Base-by-base conservation (phyloP, 1,140 invertebrate species). In the Apocrypta bakeri region DNA sequence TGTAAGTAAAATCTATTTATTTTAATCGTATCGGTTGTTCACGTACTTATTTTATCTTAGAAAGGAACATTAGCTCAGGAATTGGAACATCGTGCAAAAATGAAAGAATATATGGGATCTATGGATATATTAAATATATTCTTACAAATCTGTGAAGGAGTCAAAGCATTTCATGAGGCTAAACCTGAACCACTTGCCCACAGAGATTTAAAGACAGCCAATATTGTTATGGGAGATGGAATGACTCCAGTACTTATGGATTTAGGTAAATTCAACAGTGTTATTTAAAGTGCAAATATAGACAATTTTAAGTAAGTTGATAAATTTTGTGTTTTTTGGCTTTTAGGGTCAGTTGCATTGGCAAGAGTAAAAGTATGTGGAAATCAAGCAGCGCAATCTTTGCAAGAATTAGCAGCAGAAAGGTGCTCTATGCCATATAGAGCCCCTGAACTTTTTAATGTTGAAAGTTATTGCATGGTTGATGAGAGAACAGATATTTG, bases 401-500 rank as follows among this genome's bases (percentile, higher is more conserved):
- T 98, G 24, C 96, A 97, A 91, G 97, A 98, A 89, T 89, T 95
- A 72, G 97, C 97, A 9, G 95, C 95, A 78, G 96, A 98, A 92
- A 93, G 96, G 84, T 97, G 96, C 90, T 96, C 96, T 27, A 98
- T 98, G 95, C 95, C 96, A 14, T 98, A 97, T 87, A 92, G 96
- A 88, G 96, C 97, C 25, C 97, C 97, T 24, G 97, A 98, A 92
- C 91, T 98, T 37, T 98, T 98, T 87, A 96, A 96, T 87, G 96
- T 98, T 56, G 95, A 97, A 91, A 95, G 94, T 81, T 95, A 96
- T 87, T 94, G 95, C 88, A 94, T 94, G 86, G 94, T 98, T 84
- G 97, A 97, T 91, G 96, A 98, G 91, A 91, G 96, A 84, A 96
- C 96, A 48, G 97, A 98, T 92, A 95, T 98, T 87, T 98, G 97